phyloP scores from a whole-genome alignment of 2,113 vertebrate species.

The Parotia lawesii region DNA sequence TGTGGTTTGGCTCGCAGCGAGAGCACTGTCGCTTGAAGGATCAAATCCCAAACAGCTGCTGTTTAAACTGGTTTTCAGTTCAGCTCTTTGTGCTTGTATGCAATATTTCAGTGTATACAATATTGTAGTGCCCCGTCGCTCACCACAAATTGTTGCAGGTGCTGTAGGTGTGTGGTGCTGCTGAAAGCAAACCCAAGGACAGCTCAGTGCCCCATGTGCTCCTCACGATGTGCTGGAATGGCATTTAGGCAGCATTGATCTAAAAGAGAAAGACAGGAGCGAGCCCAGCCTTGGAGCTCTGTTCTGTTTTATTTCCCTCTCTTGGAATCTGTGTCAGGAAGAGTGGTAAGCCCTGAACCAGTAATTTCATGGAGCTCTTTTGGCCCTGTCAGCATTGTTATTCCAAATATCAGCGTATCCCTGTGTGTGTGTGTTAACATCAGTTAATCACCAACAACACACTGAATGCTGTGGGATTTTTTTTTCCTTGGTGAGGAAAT shows the following conservation, averaged over 20 bases:
- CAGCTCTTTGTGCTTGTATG: neutral
- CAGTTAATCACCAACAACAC: neutral
- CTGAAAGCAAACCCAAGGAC: neutral
- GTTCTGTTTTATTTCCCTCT: neutral
- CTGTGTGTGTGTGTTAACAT: neutral
- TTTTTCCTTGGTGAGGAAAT: neutral
- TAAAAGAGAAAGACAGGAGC: neutral
- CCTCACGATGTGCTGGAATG: neutral
- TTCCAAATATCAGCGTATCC: neutral
- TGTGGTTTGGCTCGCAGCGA: neutral
- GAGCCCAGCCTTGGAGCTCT: neutral
- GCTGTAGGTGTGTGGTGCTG: neutral
- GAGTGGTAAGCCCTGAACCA: neutral
- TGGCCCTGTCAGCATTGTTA: neutral
- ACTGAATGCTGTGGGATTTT: neutral
- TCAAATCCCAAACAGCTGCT: neutral
- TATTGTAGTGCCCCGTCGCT: rapidly evolving
- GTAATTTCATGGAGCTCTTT: neutral
- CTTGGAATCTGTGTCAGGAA: neutral
- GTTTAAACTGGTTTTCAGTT: neutral
- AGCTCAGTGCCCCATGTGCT: neutral
- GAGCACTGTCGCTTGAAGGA: neutral
- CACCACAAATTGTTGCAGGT: rapidly evolving
- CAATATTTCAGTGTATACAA: neutral
- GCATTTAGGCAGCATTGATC: neutral